Conservation (phyloP, 2,113 vertebrate species). For the Ictalurus punctatus region DNA sequence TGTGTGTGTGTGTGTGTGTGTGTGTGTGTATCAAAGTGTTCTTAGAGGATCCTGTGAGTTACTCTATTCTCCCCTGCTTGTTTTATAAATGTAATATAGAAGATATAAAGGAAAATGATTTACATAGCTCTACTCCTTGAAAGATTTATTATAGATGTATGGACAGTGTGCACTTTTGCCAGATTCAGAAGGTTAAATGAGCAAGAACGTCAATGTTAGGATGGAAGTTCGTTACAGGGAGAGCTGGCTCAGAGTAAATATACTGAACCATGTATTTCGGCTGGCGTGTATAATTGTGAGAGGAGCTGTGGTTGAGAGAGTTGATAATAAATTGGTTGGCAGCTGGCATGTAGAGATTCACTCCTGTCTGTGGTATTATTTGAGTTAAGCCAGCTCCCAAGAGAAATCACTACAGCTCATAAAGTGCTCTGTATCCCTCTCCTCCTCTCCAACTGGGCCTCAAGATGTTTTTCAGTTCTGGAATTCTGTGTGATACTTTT, state of each 20-base stretch:
- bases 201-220: constrained; percentile 22
- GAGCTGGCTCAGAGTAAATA: constrained; percentile 16
- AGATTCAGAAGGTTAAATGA: constrained; percentile 20
- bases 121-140: not conserved
- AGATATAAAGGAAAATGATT: not conserved
- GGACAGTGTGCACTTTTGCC: not conserved
- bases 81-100: not conserved
- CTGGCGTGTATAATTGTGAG: constrained; percentile 38
- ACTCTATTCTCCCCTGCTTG: not conserved
- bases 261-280: constrained; percentile 30
- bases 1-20: constrained; percentile 31
- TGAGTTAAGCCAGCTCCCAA: constrained; percentile 49
- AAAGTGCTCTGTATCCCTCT: constrained; percentile 46
- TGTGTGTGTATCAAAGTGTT: not conserved
- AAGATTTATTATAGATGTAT: not conserved
- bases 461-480: constrained; percentile 46
- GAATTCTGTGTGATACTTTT: constrained; percentile 32
- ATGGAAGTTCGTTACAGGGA: constrained; percentile 28
- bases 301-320: constrained; percentile 42
- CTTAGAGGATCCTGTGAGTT: not conserved
- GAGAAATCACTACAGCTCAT: constrained; percentile 52
- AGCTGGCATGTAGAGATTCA: constrained; percentile 53
- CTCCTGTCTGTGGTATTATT: constrained; percentile 53
- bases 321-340: constrained; percentile 60
- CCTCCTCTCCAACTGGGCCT: constrained; percentile 23